Evolutionary conservation across 2,113 vertebrate species (phyloP).

Genomic region (Centropus bengalensis): DNA sequence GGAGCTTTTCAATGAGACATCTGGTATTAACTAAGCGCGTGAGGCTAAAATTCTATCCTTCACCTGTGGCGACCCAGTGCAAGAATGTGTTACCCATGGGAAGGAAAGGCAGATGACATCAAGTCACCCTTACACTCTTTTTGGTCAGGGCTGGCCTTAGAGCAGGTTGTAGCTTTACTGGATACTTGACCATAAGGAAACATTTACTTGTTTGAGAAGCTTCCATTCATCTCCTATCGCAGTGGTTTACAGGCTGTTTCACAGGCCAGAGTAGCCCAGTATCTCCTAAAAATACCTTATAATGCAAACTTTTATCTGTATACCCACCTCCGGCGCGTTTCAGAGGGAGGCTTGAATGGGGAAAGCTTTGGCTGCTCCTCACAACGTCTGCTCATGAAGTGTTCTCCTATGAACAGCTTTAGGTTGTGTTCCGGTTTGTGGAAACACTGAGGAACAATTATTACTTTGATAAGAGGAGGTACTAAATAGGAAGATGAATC

Average conservation of each 20-base stretch:
- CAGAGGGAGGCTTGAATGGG: not conserved
- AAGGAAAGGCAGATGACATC: conserved; percentile 23
- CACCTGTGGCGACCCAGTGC: conserved; percentile 27
- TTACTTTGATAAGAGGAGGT: not conserved
- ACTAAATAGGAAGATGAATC: not conserved
- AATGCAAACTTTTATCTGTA: not conserved
- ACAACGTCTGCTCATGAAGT: not conserved
- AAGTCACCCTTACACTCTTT: not conserved
- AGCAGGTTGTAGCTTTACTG: not conserved
- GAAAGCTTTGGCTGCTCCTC: not conserved
- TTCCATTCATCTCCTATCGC: not conserved
- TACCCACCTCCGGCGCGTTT: not conserved
- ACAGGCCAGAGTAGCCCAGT: not conserved
- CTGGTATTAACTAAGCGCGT: conserved; percentile 53
- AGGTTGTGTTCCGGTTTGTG: not conserved
- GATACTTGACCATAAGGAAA: not conserved
- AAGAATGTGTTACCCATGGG: not conserved
- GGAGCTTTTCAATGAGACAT: conserved; percentile 48
- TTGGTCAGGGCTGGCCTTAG: not conserved
- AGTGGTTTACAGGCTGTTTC: not conserved
- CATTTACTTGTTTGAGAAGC: not conserved
- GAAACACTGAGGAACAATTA: not conserved
- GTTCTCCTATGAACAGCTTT: not conserved
- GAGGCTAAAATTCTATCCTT: conserved; percentile 22
- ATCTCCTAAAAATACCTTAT: not conserved